Evolutionary conservation across 2,113 vertebrate genomes (phyloP).

Genomic region (Hyla sarda): DNA sequence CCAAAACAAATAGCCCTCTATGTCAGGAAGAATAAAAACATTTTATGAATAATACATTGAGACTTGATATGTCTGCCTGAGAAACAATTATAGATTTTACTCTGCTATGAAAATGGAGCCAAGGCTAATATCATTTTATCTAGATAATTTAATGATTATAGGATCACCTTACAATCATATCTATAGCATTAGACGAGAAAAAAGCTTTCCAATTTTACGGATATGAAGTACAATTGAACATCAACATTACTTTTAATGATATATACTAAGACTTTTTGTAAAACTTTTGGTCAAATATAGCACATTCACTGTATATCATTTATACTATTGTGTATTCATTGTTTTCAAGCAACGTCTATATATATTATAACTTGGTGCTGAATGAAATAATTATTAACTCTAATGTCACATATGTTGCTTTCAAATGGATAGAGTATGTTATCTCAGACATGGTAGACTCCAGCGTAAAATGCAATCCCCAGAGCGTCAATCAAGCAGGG

Average conservation of each 20-base stretch:
- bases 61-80: conserved; percentile 50
- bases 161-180: conserved; percentile 45
- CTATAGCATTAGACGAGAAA: conserved; percentile 14
- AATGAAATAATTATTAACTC: background rate
- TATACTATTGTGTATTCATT: background rate
- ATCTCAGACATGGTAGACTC: too few species aligned
- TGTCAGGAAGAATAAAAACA: conserved; percentile 54
- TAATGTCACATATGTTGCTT: too few species aligned
- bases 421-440: too few species aligned
- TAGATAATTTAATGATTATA: conserved; percentile 48
- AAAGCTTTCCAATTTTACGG: background rate
- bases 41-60: conserved; percentile 58
- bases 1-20: conserved; percentile 57
- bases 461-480: too few species aligned
- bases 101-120: conserved; percentile 50
- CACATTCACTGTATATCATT: background rate
- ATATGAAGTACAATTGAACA: background rate
- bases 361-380: too few species aligned
- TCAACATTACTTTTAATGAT: background rate
- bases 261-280: too few species aligned
- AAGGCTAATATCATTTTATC: conserved; percentile 46
- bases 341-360: background rate
- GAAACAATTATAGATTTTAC: conserved; percentile 53
- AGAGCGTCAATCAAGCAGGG: too few species aligned
- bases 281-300: too few species aligned